Evolutionary conservation across 2,888 invertebrate species (phyloP).

Genomic region (Euplexia lucipara): DNA sequence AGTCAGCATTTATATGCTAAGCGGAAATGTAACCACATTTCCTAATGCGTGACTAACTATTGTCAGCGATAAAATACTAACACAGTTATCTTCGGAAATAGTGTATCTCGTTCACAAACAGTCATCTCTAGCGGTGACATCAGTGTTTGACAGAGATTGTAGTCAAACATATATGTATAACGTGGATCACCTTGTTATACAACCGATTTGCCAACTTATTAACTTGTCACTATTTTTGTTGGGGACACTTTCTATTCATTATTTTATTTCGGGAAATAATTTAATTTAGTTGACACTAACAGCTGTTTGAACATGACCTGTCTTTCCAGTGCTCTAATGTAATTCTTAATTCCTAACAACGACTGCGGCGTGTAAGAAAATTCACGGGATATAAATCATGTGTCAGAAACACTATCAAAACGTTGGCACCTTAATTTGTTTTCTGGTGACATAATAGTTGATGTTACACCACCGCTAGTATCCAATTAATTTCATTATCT

Average conservation of each 20-base stretch:
- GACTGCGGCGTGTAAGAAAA: slow-evolving; percentile 20
- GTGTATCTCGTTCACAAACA: slow-evolving; percentile 46
- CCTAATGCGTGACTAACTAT: slow-evolving; percentile 52
- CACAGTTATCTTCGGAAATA: slow-evolving; percentile 56
- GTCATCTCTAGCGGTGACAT: slow-evolving; percentile 68
- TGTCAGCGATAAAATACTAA: slow-evolving; percentile 54
- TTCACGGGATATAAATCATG: slow-evolving; percentile 2
- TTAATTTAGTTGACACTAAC: slow-evolving; percentile 36
- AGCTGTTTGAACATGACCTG: slow-evolving; percentile 27
- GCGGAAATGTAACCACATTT: slow-evolving; percentile 59
- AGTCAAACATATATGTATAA: slow-evolving; percentile 65
- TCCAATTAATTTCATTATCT: slow-evolving; percentile 28
- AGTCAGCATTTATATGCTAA: slow-evolving; percentile 40
- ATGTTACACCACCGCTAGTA: slow-evolving; percentile 3
- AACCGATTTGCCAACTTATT: slow-evolving; percentile 68
- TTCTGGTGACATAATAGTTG: slow-evolving; percentile 21
- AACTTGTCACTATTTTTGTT: slow-evolving; percentile 60
- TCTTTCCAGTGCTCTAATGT: slow-evolving; percentile 20
- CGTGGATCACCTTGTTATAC: slow-evolving; percentile 67
- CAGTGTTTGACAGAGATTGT: slow-evolving; percentile 67
- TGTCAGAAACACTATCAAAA: slow-evolving; percentile 20
- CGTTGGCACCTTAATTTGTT: slow-evolving; percentile 14
- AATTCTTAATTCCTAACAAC: slow-evolving; percentile 24
- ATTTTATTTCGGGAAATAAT: slow-evolving; percentile 39
- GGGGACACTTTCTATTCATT: slow-evolving; percentile 55